Conservation (phyloP, 37 sponge, comb jelly and placozoan species). For the Tethya wilhelma region DNA sequence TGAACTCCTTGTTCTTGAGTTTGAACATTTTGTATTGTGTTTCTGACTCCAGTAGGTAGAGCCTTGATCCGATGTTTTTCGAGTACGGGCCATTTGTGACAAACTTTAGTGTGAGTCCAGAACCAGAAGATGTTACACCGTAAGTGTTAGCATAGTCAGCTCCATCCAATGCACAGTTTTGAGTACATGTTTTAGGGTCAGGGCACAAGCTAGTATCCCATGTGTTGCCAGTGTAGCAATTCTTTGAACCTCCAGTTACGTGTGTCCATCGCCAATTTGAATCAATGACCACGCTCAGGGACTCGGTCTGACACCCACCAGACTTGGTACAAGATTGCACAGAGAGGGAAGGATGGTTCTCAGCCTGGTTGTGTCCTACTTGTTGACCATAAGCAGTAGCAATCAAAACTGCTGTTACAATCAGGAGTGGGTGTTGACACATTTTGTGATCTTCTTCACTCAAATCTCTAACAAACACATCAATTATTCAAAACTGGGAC, state of each 20-base stretch:
- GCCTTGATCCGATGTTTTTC: slow-evolving; percentile 24
- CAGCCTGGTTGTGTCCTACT: not conserved
- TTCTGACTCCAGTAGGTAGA: slow-evolving; percentile 46
- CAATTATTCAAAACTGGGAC: too few relatives aligned
- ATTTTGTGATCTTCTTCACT: too few relatives aligned
- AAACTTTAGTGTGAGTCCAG: slow-evolving; percentile 23
- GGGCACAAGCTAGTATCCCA: slow-evolving; percentile 28
- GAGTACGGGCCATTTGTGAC: slow-evolving; percentile 42
- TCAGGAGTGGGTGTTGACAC: too few relatives aligned
- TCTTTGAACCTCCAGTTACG: not conserved
- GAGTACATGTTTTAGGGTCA: slow-evolving; percentile 21
- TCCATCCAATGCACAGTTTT: slow-evolving; percentile 46
- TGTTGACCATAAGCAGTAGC: slow-evolving; percentile 17
- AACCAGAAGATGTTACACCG: slow-evolving; percentile 27
- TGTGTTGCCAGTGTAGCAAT: slow-evolving; percentile 41
- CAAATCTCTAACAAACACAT: too few relatives aligned
- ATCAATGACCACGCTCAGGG: slow-evolving; percentile 18
- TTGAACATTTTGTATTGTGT: slow-evolving; percentile 34
- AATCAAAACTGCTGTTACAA: not conserved
- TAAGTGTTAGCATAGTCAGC: slow-evolving; percentile 31
- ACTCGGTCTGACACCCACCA: slow-evolving; percentile 22
- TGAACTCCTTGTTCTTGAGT: slow-evolving; percentile 40
- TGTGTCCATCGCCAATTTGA: slow-evolving; percentile 39
- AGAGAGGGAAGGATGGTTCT: slow-evolving; percentile 19
- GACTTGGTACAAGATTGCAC: slow-evolving; percentile 29